A percentile compares a stretch with the other conserved stretches of the same genome.
These are phyloP conservation scores for Peromyscus nudipes DNA, from an alignment of 2,797 vertebrate species.

Conservation along the genomic window DNA sequence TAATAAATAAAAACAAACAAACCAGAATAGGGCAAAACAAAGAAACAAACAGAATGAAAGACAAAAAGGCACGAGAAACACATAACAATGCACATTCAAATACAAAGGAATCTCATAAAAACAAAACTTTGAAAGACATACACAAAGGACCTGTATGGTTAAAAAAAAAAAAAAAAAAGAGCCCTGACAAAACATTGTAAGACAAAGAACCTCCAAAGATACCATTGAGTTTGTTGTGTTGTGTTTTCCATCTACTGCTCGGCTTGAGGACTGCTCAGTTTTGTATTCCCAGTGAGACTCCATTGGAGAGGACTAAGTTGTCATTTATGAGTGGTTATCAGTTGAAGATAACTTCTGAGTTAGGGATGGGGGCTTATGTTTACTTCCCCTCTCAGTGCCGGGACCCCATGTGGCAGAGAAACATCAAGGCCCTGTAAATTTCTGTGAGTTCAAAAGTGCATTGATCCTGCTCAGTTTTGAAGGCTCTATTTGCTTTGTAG, in stretches of 20 bases:
- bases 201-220: neutral
- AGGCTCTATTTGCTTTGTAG: neutral
- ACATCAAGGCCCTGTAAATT: too few species aligned
- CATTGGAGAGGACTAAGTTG: neutral
- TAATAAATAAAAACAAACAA: neutral
- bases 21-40: neutral
- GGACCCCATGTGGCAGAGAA: neutral
- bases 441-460: neutral
- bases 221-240: neutral
- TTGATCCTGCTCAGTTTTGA: neutral
- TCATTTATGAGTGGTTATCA: neutral
- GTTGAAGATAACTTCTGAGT: neutral
- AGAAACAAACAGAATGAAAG: neutral
- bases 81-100: neutral
- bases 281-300: neutral
- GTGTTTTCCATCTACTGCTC: neutral
- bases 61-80: neutral
- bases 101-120: neutral
- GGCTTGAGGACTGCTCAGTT: too few species aligned
- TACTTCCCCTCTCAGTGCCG: neutral
- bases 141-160: neutral
- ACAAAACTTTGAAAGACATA: neutral
- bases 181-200: neutral
- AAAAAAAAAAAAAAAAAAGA: neutral
- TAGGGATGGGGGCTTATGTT: neutral